phyloP scores from a whole-genome alignment of 2,888 invertebrate genomes.

The Brachyptera putata region DNA sequence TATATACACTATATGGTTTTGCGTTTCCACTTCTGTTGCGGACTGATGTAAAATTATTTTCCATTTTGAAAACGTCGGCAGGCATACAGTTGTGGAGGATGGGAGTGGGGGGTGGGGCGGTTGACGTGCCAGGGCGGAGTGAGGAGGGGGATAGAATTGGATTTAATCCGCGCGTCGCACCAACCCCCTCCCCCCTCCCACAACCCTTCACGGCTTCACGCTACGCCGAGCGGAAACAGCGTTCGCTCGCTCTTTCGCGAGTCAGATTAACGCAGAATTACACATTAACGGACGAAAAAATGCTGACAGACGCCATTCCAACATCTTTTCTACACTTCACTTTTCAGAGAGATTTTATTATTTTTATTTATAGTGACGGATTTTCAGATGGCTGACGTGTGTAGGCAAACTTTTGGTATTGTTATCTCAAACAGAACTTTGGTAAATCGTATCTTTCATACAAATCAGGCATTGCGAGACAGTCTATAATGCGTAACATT shows the following conservation, averaged over 20 bases:
- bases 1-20: too few species aligned
- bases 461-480: too few species aligned
- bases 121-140: too few species aligned
- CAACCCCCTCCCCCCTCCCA: conserved; percentile 6
- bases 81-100: too few species aligned
- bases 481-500: too few species aligned
- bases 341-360: conserved; percentile 16
- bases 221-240: conserved; percentile 32
- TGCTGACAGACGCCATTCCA: conserved; percentile 28
- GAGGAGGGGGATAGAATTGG: conserved; percentile 31
- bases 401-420: too few species aligned
- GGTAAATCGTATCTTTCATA: too few species aligned
- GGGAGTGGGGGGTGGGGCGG: conserved; percentile 21
- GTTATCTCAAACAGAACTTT: too few species aligned
- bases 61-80: conserved; percentile 31
- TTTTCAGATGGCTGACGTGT: too few species aligned
- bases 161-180: conserved; percentile 32
- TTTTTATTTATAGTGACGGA: not conserved
- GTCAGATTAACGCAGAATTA: conserved; percentile 34
- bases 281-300: conserved; percentile 33
- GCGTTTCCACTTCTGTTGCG: conserved; percentile 1
- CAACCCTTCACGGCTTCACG: conserved; percentile 28
- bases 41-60: conserved; percentile 33
- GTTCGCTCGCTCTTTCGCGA: conserved; percentile 21
- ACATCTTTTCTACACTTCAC: conserved; percentile 11